Percentiles rank a stretch among this genome's conserved stretches.
Conservation (phyloP, 2,797 vertebrate species). For the Macroramphosus scolopax region DNA sequence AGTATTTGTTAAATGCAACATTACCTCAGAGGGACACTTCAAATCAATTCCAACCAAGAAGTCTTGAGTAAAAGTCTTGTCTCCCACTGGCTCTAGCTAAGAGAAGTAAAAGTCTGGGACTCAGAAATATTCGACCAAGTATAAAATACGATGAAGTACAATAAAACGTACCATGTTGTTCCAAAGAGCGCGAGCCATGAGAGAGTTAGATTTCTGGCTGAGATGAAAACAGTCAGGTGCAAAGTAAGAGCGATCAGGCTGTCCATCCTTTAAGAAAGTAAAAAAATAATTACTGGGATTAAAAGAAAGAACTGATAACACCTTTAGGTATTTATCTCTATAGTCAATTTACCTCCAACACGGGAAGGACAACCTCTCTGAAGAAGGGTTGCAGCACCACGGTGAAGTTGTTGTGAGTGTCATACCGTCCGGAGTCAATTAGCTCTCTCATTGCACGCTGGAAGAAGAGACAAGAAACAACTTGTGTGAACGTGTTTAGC, state of each 20-base stretch:
- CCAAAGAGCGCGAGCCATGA: conserved; percentile 88
- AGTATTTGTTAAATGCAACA: too few relatives aligned
- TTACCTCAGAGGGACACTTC: conserved; percentile 86
- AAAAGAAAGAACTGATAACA: not conserved
- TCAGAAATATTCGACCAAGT: not conserved
- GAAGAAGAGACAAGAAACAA: conserved; percentile 12
- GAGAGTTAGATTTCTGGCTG: conserved; percentile 85
- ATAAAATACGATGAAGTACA: not conserved
- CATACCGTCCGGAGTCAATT: conserved; percentile 84
- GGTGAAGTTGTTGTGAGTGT: conserved; percentile 85
- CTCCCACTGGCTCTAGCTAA: conserved; percentile 85
- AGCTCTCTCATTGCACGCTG: conserved; percentile 78
- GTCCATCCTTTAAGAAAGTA: conserved; percentile 74
- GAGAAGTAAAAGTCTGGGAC: conserved; percentile 8
- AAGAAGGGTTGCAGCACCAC: conserved; percentile 90
- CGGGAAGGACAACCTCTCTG: conserved; percentile 67
- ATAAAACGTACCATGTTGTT: conserved; percentile 82
- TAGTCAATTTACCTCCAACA: conserved; percentile 68
- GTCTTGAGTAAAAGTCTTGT: conserved; percentile 82
- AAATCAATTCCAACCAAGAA: conserved; percentile 69
- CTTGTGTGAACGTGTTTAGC: not conserved
- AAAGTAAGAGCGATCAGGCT: conserved; percentile 84
- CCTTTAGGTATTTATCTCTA: not conserved
- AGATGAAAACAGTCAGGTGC: conserved; percentile 89
- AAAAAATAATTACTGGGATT: not conserved